phyloP scores from a whole-genome alignment of 2,888 invertebrate species.

The Carterocephalus palaemon region DNA sequence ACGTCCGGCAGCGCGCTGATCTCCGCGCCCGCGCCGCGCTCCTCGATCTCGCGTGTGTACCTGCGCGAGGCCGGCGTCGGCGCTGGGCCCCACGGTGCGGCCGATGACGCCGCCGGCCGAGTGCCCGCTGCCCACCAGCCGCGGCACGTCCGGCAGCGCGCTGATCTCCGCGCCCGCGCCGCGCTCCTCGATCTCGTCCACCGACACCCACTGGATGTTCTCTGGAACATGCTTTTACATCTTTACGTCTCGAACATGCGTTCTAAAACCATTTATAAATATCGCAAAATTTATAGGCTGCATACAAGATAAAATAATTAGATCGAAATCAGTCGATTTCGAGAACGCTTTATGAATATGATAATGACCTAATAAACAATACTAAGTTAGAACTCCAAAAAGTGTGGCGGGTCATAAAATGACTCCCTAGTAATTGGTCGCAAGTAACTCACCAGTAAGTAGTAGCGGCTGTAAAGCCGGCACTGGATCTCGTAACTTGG shows the following conservation, averaged over 20 bases:
- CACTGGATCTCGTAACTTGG: no score
- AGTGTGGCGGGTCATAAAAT: no score
- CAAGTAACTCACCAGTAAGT: no score
- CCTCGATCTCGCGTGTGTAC: constrained; percentile 91
- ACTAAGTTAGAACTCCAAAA: no score
- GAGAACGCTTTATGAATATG: no score
- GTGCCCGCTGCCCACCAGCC: constrained; percentile 95
- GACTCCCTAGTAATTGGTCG: no score
- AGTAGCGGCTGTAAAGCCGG: no score
- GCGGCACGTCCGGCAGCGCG: constrained; percentile 90
- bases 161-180: constrained; percentile 84
- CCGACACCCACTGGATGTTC: constrained; percentile 97
- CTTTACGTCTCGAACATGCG: constrained; percentile 1
- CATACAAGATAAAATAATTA: no score
- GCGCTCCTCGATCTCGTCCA: constrained; percentile 94
- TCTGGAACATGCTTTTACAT: constrained; percentile 79
- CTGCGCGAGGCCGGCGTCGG: constrained; percentile 67
- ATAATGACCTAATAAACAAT: no score
- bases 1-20: constrained; percentile 90
- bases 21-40: constrained; percentile 83
- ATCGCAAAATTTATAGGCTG: no score
- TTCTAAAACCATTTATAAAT: no score
- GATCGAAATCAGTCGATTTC: no score
- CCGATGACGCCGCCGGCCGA: constrained; percentile 98
- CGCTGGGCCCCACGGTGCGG: constrained; percentile 89